These are phyloP conservation scores for Crepidodera aurea DNA, from an alignment of 2,888 invertebrate species.

Conservation along the genomic window DNA sequence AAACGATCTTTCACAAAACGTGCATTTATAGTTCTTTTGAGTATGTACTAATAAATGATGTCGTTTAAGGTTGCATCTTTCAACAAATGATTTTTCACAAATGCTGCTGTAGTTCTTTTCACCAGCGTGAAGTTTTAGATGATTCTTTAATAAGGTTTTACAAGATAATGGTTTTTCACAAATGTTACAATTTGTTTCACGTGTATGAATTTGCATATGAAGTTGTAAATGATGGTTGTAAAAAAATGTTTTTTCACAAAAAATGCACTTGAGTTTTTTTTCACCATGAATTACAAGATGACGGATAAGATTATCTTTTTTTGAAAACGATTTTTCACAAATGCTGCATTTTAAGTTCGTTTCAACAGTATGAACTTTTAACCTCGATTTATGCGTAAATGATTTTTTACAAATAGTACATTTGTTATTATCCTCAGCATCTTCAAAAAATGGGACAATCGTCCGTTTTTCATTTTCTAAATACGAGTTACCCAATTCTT, in stretches of 20 bases:
- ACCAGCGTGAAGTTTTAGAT: neutral
- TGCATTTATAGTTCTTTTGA: too few species aligned
- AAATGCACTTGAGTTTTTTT: neutral
- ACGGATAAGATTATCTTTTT: neutral
- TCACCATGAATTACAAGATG: neutral
- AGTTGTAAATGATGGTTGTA: neutral
- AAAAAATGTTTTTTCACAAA: neutral
- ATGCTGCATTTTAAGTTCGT: neutral
- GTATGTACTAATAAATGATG: neutral
- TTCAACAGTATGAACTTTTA: too few species aligned
- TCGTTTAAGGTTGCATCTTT: neutral
- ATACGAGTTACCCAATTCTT: too few species aligned
- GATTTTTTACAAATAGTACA: too few species aligned
- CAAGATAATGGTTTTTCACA: neutral
- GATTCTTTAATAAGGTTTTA: neutral
- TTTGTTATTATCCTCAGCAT: too few species aligned
- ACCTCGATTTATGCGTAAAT: too few species aligned
- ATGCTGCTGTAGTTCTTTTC: neutral
- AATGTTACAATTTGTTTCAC: neutral
- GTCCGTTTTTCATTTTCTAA: too few species aligned
- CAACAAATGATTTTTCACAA: neutral
- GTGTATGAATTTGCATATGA: too few species aligned
- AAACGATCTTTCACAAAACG: too few species aligned
- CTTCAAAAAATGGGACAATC: too few species aligned
- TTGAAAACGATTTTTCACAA: neutral